Conservation (phyloP, 2,797 vertebrate genomes). For the Brachyalestes nurse region DNA sequence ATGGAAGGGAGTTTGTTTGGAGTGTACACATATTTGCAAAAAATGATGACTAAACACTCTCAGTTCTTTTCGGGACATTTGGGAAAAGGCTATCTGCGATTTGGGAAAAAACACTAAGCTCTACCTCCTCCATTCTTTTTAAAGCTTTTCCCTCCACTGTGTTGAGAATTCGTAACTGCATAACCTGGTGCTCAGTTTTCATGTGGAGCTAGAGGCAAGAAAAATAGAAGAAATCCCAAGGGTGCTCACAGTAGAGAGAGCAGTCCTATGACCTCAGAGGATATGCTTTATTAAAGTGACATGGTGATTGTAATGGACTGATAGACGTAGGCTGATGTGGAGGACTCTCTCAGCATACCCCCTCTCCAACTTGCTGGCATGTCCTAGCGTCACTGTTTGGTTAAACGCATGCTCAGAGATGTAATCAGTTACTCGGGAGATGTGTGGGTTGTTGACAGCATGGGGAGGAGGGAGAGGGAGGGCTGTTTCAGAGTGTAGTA, state of each 20-base stretch:
- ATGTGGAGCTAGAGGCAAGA: background rate
- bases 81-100: too few species aligned
- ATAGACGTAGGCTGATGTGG: conserved; percentile 36
- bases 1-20: conserved; percentile 3
- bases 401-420: conserved; percentile 50
- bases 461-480: conserved; percentile 2
- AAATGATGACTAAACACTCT: too few species aligned
- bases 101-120: background rate
- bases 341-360: conserved; percentile 37
- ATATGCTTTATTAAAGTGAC: conserved; percentile 38
- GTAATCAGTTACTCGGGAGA: conserved; percentile 48
- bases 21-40: background rate
- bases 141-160: background rate
- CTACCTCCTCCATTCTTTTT: background rate
- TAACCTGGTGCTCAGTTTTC: background rate
- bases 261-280: conserved; percentile 7
- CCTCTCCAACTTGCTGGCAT: conserved; percentile 29
- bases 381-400: conserved; percentile 24
- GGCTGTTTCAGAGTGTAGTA: conserved; percentile 23
- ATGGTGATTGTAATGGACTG: conserved; percentile 37
- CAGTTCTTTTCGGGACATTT: too few species aligned
- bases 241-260: background rate
- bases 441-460: conserved; percentile 46
- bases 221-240: background rate
- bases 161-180: conserved; percentile 4